Percentiles rank a stretch among this genome's conserved stretches.
These are phyloP conservation scores for Thunnus thynnus DNA, from an alignment of 2,113 vertebrate genomes.

Conservation along the genomic window DNA sequence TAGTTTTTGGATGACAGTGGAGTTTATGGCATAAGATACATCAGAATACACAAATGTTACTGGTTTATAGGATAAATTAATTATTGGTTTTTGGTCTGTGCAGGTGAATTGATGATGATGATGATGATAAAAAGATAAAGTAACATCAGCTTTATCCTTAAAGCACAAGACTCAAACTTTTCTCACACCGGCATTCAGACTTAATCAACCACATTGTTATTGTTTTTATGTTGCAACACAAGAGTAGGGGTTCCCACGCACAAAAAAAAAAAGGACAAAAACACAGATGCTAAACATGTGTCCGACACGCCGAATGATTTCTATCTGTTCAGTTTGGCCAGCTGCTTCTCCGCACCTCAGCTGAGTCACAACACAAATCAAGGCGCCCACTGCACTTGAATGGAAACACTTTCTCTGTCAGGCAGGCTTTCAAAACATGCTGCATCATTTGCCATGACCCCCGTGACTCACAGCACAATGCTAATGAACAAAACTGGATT, in stretches of 20 bases:
- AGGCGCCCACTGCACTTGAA: not conserved
- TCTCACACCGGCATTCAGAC: not conserved
- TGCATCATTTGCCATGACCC: not conserved
- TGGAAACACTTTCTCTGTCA: not conserved
- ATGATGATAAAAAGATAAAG: not conserved
- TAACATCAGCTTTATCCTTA: not conserved
- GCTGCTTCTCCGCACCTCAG: not conserved
- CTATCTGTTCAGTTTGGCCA: not conserved
- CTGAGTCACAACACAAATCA: constrained; percentile 12
- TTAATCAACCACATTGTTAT: not conserved
- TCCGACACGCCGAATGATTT: not conserved
- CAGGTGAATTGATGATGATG: not conserved
- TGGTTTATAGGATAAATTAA: no score
- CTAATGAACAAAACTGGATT: constrained; percentile 2
- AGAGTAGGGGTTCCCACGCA: not conserved
- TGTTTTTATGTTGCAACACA: not conserved
- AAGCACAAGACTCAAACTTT: not conserved
- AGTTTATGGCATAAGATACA: not conserved
- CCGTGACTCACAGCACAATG: not conserved
- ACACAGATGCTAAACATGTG: not conserved
- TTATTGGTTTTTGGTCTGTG: not conserved
- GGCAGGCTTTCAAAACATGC: not conserved
- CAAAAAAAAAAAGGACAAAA: not conserved
- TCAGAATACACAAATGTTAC: not conserved
- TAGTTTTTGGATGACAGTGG: no score